Base-by-base conservation (phyloP, 2,113 vertebrate genomes). In the Prionailurus bengalensis region DNA sequence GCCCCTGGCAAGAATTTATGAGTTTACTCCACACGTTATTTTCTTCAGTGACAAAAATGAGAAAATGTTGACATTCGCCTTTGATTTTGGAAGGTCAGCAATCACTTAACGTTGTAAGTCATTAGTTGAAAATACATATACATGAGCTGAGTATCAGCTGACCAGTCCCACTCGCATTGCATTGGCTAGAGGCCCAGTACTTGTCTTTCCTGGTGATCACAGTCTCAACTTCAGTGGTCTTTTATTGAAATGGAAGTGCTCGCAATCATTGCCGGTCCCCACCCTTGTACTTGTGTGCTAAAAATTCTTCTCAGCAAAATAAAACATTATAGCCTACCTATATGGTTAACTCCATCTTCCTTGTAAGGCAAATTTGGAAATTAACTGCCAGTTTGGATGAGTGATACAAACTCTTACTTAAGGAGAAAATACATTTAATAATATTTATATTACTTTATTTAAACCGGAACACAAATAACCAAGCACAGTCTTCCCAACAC, bases 241-340 rank as follows among this genome's bases (percentile, higher is more conserved):
- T 66, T 87, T 90, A 55, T 5, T 66, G 36, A 92, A 45, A 65
- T 63, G 42, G 76, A 81, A 91, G 14, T 45, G 6, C 45, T 81
- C 14, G 3, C 63, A 61, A 29, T 81, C n/a, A 39, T 78, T 42
- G 21, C 14, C 29, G 92, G 79, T 39, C 33, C 36, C 8, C 45
- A 39, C n/a, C 76, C 71, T 39, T 61, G 78, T 76, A n/a, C n/a
- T 81, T 70, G 21, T 16, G 39, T 87, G 31, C 25, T 84, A 21
- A 93, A 79, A 66, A 51, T 45, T 71, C 89, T 94, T 78, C 65
- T 80, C 17, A 33, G 23, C 53, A 89, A 85, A 89, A 45, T 91
- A n/a, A 83, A 85, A 95, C n/a, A 53, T 39, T 36, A 63, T 51
- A 19, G 7, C 21, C 42, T 23, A 27, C 23, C 8, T 58, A 2